Conservation (phyloP, 23 tunicate genomes). For the Trididemnum clinides region DNA sequence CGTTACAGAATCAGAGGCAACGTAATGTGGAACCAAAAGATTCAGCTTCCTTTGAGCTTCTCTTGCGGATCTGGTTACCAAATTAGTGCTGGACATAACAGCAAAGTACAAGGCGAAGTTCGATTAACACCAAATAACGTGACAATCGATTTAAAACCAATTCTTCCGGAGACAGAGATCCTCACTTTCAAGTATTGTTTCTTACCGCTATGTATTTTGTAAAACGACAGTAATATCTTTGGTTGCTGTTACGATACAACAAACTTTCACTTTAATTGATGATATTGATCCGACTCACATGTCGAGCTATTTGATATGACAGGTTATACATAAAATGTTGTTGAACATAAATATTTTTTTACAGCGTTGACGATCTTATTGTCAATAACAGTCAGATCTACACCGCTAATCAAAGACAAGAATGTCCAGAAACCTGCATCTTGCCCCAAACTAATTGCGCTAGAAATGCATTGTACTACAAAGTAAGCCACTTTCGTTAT, state of each 20-base stretch:
- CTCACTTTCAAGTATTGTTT: slow-evolving; percentile 5
- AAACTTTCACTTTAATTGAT: too few species aligned
- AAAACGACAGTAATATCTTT: too few species aligned
- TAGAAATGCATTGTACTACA: neutral
- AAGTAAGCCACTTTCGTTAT: too few species aligned
- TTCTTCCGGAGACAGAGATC: slow-evolving; percentile 2
- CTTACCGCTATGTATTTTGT: too few species aligned
- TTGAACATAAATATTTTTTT: too few species aligned
- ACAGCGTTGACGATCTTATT: neutral
- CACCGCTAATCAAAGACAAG: neutral
- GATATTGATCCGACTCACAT: too few species aligned
- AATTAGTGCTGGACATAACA: slow-evolving; percentile 28
- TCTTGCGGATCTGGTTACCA: slow-evolving; percentile 25
- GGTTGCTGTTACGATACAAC: too few species aligned
- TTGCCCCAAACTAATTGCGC: neutral
- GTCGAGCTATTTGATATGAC: too few species aligned
- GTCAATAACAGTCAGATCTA: neutral
- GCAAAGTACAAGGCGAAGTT: neutral
- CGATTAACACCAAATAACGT: neutral
- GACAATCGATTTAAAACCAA: neutral
- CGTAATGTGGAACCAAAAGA: neutral
- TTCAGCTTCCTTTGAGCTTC: slow-evolving; percentile 9
- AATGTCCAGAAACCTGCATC: neutral
- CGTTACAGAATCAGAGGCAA: neutral
- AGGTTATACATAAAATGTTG: too few species aligned